These are phyloP conservation scores for Aldabrachelys gigantea DNA, from an alignment of 2,113 vertebrate species.

Conservation along the genomic window DNA sequence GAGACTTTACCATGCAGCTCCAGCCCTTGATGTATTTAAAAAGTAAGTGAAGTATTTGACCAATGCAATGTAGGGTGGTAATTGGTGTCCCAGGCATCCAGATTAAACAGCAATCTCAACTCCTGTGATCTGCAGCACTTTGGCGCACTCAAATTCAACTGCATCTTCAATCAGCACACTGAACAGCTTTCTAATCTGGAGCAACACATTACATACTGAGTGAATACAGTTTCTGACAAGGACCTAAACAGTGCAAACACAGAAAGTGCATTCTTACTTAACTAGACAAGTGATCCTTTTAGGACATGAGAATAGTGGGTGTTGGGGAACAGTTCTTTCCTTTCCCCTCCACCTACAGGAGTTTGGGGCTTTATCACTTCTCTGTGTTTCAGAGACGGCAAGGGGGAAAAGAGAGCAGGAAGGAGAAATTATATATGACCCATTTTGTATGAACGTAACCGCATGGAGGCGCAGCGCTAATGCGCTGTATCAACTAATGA, in stretches of 20 bases:
- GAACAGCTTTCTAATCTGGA: conserved; percentile 7
- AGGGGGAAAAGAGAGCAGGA: not conserved
- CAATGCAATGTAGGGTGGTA: not conserved
- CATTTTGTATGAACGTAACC: not conserved
- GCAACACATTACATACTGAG: not conserved
- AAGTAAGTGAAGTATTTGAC: not conserved
- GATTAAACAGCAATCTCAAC: not conserved
- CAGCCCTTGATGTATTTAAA: not conserved
- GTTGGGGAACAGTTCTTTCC: not conserved
- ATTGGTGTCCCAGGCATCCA: not conserved
- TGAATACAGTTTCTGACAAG: not conserved
- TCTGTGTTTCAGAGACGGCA: not conserved
- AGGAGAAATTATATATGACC: not conserved
- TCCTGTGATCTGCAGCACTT: not conserved
- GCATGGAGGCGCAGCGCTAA: not conserved
- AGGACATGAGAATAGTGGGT: not conserved
- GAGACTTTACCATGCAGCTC: not conserved
- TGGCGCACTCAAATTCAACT: not conserved
- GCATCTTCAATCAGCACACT: not conserved
- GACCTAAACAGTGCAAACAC: not conserved
- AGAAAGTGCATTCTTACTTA: not conserved
- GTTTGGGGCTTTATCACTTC: not conserved
- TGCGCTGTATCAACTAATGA: not conserved
- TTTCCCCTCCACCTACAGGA: not conserved
- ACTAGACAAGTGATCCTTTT: not conserved